Evolutionary conservation across 2,888 invertebrate genomes (phyloP), one percentile per base, ranked within the genome.

Genomic region (Ephialtes manifestator): DNA sequence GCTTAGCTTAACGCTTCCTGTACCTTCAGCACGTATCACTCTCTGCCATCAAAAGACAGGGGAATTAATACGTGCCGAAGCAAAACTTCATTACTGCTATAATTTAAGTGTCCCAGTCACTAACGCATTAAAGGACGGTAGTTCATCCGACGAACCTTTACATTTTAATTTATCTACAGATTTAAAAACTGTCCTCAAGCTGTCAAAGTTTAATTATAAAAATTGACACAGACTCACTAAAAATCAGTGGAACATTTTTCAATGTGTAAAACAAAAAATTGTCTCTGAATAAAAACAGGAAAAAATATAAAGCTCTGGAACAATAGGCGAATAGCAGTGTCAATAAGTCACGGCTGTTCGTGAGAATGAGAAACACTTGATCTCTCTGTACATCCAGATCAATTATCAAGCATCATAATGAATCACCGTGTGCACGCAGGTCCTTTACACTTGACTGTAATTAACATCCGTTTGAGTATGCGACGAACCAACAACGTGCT

Each of bases 321-420:
- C 15, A 43, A 46, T 13, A 18, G n/a, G 10, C 4, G 10, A 10
- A 10, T 31, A 18, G 1, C 18, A 31, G 35, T 70, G 20, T 28
- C 31, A 20, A 63, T 67, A 60, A 20, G 31, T 18, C 7, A 67
- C 10, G 53, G 76, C 31, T 75, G 20, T 79, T 72, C 65, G 28
- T 46, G 79, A 58, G 85, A 76, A 80, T 67, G 39, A 67, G 58
- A 71, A 75, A 18, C 18, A 35, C 39, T 71, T 51, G 28, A 18
- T 63, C 46, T 55, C 46, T 24, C 63, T 55, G 18, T 55, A 63
- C 55, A 65, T 31, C 51, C 51, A 31, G 43, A 85, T 83, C 79
- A 82, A 85, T 85, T 85, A 85, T 82, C 80, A 85, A 82, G 79
- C 79, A 76, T 76, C 76, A 79, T 85, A 79, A 85, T 82, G 79